phyloP scores from a whole-genome alignment of 1,140 invertebrate species.

The Hyles vespertilio region DNA sequence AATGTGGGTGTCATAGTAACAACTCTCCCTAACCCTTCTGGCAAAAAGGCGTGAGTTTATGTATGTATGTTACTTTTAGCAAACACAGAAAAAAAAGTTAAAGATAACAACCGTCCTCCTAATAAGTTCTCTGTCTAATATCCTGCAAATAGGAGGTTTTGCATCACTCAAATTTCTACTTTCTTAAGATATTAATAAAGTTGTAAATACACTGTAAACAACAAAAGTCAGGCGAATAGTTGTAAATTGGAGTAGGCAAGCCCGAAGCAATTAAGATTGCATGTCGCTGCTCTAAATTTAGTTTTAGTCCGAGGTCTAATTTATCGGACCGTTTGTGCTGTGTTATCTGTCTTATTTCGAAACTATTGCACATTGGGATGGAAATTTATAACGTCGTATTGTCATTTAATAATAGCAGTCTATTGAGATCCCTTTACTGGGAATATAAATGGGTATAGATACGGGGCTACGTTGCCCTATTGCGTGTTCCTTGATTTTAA shows the following conservation, averaged over 20 bases:
- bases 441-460: too few relatives aligned
- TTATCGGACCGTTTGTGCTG: conserved; percentile 31
- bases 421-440: too few relatives aligned
- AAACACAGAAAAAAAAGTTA: too few relatives aligned
- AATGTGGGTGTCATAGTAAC: too few relatives aligned
- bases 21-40: too few relatives aligned
- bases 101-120: not conserved
- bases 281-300: conserved; percentile 45
- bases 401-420: too few relatives aligned
- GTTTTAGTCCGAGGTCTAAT: conserved; percentile 37
- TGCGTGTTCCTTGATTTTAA: too few relatives aligned
- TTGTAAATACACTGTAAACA: conserved; percentile 12
- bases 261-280: conserved; percentile 48
- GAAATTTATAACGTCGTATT: not conserved
- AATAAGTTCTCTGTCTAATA: conserved; percentile 2
- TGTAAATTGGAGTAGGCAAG: conserved; percentile 36
- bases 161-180: too few relatives aligned
- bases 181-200: not conserved
- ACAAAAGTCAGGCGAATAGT: conserved; percentile 20
- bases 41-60: too few relatives aligned
- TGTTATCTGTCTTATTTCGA: conserved; percentile 1
- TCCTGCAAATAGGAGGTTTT: not conserved
- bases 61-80: too few relatives aligned
- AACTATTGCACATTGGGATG: too few relatives aligned
- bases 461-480: too few relatives aligned